Evolutionary conservation across 2,888 invertebrate genomes (phyloP).

Genomic region (Drosophila robusta): DNA sequence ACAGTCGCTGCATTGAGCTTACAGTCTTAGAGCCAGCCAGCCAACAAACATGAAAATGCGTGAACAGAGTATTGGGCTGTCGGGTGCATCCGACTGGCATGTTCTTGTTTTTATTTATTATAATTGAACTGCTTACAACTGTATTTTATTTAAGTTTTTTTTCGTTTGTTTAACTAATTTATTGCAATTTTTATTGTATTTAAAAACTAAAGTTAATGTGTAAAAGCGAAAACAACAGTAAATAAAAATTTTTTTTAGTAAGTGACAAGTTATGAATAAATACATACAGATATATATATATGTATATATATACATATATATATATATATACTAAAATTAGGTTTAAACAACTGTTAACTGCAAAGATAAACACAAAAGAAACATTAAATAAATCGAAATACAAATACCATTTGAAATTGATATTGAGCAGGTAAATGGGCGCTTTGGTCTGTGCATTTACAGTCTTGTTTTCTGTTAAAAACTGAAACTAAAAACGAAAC

Average conservation of each 20-base stretch:
- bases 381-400: slow-evolving; percentile 56
- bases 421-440: slow-evolving; percentile 33
- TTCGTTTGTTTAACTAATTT: slow-evolving; percentile 66
- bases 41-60: no score
- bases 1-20: no score
- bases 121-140: slow-evolving; percentile 31
- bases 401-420: slow-evolving; percentile 47
- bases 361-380: slow-evolving; percentile 21
- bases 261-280: slow-evolving; percentile 47
- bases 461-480: slow-evolving; percentile 40
- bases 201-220: slow-evolving; percentile 40
- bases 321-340: slow-evolving; percentile 49
- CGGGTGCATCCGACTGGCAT: no score
- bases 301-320: slow-evolving; percentile 40
- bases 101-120: slow-evolving; percentile 44
- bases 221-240: slow-evolving; percentile 20
- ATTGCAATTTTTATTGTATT: slow-evolving; percentile 60
- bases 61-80: no score
- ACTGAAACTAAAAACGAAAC: background rate
- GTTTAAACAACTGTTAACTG: slow-evolving; percentile 57
- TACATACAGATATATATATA: slow-evolving; percentile 34
- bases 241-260: slow-evolving; percentile 38
- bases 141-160: slow-evolving; percentile 24
- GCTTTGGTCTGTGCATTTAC: slow-evolving; percentile 56
- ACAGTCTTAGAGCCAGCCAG: no score